Base-by-base conservation (phyloP, 2,113 vertebrate species). In the Barbus barbus region DNA sequence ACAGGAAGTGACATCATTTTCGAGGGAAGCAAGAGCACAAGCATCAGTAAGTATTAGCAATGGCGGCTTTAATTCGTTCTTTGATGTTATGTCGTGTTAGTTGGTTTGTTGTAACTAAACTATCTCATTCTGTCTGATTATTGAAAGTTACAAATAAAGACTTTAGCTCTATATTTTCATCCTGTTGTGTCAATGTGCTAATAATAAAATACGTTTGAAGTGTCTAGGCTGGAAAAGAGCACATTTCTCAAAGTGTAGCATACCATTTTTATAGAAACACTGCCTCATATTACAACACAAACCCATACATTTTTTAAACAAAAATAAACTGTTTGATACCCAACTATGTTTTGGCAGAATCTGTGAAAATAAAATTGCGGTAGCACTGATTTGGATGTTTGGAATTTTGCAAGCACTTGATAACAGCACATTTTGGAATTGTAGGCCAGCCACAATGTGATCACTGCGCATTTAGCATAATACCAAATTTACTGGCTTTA, bases 1-100 rank as follows among this genome's bases (percentile, higher is more conserved):
- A 67, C 28, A 67, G 63, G 63, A 67, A 67, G 63, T 67, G 31
- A 67, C 28, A 67, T 33, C 16, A 67, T 36, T 67, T 67, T 67
- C 3, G 67, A 41, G 22, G 67, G 36, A 71, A 38, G 5, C 33
- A 41, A 12, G 20, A 20, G 2, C 4, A 12, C 20, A 71, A n/a
- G 22, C 36, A 41, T 5, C 36, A n/a, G 36, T 41, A 41, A 41
- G 67, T 71, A 5, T 41, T 41, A 71, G 22, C 20, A 41, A 5
- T n/a, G 44, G 12, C 12, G 22, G 2, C 20, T 71, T 38, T 38
- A 1, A 24, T 60, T 60, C 3, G 22, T 12, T 24, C 48, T 60
- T 9, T 6, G 36, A 71, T n/a, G 36, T 71, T 71, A 13, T 41
- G 36, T 67, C 33, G 31, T 36, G 63, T 20, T 33, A 67, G 16